Base-by-base conservation (phyloP, 2,888 invertebrate species). In the Xylota sylvarum region DNA sequence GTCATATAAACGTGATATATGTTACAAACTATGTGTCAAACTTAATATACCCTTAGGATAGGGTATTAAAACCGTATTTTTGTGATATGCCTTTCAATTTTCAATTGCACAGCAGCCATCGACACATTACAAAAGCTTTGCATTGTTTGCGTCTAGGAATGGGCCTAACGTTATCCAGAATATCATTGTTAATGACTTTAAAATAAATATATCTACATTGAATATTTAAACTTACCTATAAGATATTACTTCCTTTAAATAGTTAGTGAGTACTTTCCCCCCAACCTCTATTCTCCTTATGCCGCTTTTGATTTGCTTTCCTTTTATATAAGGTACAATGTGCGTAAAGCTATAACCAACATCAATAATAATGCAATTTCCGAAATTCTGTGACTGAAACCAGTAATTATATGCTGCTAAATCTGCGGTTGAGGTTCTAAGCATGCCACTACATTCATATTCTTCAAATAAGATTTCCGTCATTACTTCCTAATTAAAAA, bases 391-490 rank as follows among this genome's bases (percentile, higher is more conserved):
- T 92, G 62, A 92, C 90, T 91, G 93, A 89, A 88, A 94, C 89
- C 89, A 96, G 89, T 96, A 96, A 88, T 92, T 91, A 12, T 91
- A 91, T 0, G 96, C 96, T 1, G 96, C 96, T 86, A 98, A 93
- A 92, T 96, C 97, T 0, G 97, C 95, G 2, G 97, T 95, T 89
- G 97, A 97, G 35, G 96, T 95, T 88, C 97, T 94, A 65, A 97
- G 93, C 64, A 99, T 93, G 0, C 97, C 95, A 73, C 96, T 95
- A 89, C 98, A 97, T 89, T 98, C 98, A 90, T 98, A 99, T 91
- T 99, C 98, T 92, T 99, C 99, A 92, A 99, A 99, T 89, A 99
- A 96, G 88, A 99, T 97, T 93, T 99, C 99, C 50, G 97, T 96
- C 93, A 97, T 96, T 0, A 96, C 97, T 92, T 99, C 98, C 92